Conservation (phyloP, 1,140 invertebrate genomes). For the Drosophila lowei region DNA sequence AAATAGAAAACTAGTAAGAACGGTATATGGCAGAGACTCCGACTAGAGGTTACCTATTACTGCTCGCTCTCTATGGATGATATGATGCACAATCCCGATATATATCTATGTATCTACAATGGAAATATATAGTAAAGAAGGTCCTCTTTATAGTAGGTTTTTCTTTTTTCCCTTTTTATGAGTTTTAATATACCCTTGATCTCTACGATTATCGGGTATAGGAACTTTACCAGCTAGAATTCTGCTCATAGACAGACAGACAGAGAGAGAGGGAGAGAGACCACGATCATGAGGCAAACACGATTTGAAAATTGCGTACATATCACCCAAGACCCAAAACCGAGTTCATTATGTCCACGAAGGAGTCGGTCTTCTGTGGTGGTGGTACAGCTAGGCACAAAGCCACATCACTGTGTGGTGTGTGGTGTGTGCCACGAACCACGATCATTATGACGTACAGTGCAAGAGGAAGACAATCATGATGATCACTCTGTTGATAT, state of each 20-base stretch:
- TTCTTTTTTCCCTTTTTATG: rapidly evolving
- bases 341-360: conserved; percentile 78
- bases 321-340: conserved; percentile 49
- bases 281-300: conserved; percentile 66
- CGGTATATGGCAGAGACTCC: conserved; percentile 14
- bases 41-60: not conserved
- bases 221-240: conserved; percentile 8
- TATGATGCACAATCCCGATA: no score
- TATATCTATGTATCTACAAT: no score
- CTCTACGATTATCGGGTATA: no score
- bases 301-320: conserved; percentile 80
- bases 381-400: conserved; percentile 60
- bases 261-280: not conserved
- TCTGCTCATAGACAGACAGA: conserved; percentile 8
- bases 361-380: conserved; percentile 36
- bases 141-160: no score
- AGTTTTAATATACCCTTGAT: no score
- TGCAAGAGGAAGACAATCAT: conserved; percentile 51
- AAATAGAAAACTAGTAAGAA: conserved; percentile 69
- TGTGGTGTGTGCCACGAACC: conserved; percentile 60
- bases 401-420: conserved; percentile 69
- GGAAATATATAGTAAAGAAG: no score
- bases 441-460: conserved; percentile 39
- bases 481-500: conserved; percentile 74
- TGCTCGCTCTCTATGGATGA: no score